A percentile compares a stretch with the other conserved stretches of the same genome.
Conservation (phyloP, 1,140 invertebrate genomes). For the Choristoneura fumiferana region DNA sequence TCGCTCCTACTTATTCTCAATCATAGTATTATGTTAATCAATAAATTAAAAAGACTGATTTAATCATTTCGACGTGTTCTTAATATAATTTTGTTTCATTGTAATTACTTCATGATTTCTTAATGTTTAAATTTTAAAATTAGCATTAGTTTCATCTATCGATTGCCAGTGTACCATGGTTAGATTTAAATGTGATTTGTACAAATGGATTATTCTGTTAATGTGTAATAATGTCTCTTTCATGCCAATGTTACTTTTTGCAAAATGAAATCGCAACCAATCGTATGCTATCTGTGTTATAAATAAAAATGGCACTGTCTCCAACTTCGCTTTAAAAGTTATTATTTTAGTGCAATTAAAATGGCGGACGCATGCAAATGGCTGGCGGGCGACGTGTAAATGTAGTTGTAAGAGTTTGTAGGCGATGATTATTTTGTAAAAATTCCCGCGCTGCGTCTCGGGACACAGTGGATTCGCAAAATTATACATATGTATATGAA, state of each 20-base stretch:
- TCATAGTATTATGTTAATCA: conserved; percentile 31
- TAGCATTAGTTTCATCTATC: conserved; percentile 1
- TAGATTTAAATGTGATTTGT: neutral
- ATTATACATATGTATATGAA: conserved; percentile 78
- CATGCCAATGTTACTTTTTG: too few relatives aligned
- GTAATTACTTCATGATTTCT: conserved; percentile 22
- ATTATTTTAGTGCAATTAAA: conserved; percentile 61
- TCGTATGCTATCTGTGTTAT: conserved; percentile 14
- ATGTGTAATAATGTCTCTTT: neutral
- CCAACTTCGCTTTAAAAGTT: conserved; percentile 33
- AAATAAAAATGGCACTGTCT: neutral
- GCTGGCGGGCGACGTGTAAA: conserved; percentile 45
- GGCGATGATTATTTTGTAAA: conserved; percentile 71
- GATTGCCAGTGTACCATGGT: too few relatives aligned
- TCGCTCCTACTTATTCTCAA: conserved; percentile 20
- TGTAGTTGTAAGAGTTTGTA: conserved; percentile 65
- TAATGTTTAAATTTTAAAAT: neutral
- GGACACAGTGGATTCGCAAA: conserved; percentile 74
- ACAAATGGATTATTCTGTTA: neutral
- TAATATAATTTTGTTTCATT: conserved; percentile 35
- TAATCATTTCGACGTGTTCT: conserved; percentile 49
- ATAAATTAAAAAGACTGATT: conserved; percentile 57
- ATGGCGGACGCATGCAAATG: conserved; percentile 47
- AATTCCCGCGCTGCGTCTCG: conserved; percentile 67
- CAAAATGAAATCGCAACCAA: neutral